A percentile compares a stretch with the other conserved stretches of the same genome.
Conservation (phyloP, 2,888 invertebrate genomes). For the Branchipolynoe longqiensis region DNA sequence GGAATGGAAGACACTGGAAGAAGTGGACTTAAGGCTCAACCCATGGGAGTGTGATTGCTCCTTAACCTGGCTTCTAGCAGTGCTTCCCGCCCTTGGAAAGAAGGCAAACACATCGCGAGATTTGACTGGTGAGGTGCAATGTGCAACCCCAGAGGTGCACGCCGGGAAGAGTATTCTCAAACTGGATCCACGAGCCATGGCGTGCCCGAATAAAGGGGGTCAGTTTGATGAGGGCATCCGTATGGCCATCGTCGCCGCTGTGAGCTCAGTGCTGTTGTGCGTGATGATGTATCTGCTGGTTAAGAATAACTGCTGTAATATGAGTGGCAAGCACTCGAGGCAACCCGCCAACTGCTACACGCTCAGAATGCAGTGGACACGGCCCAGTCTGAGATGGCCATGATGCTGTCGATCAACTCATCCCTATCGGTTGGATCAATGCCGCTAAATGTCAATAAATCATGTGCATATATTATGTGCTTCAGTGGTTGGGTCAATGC, state of each 20-base stretch:
- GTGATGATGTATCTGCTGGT: constrained; percentile 35
- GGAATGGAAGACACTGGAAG: constrained; percentile 60
- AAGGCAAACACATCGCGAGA: not conserved
- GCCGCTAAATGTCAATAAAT: too few relatives aligned
- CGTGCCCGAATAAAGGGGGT: constrained; percentile 6
- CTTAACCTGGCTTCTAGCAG: constrained; percentile 54
- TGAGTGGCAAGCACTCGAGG: not conserved
- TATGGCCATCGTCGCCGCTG: constrained; percentile 23
- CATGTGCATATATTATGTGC: too few relatives aligned
- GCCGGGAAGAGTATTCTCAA: not conserved
- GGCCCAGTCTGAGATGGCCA: not conserved
- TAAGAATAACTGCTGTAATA: constrained; percentile 25
- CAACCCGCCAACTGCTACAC: not conserved
- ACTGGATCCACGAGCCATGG: not conserved
- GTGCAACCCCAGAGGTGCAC: not conserved
- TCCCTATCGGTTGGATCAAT: not conserved
- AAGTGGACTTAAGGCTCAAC: constrained; percentile 62
- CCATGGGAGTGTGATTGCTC: constrained; percentile 64
- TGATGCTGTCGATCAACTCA: constrained; percentile 13
- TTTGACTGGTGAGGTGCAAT: not conserved
- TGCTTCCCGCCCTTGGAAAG: not conserved
- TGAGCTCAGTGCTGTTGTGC: constrained; percentile 33
- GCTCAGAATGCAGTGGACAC: constrained; percentile 19
- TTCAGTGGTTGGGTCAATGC: too few relatives aligned
- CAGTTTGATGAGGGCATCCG: constrained; percentile 55